Conservation (phyloP, 2,797 vertebrate species). For the Streptopelia turtur region DNA sequence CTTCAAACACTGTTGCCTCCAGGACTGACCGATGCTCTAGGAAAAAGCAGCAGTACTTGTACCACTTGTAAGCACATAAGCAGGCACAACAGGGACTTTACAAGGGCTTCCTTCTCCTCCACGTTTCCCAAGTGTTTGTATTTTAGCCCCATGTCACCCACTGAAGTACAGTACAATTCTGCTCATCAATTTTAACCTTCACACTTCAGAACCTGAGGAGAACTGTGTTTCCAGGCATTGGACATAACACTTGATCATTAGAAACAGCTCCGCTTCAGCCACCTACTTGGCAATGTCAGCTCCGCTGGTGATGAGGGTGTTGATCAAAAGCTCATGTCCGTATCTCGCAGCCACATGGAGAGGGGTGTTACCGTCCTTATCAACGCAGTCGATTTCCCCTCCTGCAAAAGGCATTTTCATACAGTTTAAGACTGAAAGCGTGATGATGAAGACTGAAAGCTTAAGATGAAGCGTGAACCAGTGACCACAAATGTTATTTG, state of each 20-base stretch:
- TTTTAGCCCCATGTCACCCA: background rate
- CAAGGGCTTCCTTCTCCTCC: background rate
- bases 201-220: background rate
- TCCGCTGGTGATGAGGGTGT: conserved; percentile 94
- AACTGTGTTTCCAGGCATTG: background rate
- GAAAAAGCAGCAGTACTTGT: background rate
- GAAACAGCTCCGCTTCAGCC: background rate
- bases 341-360: conserved; percentile 95
- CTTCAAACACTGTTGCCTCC: conserved; percentile 8
- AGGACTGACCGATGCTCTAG: background rate
- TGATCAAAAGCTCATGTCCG: conserved; percentile 95
- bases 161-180: background rate
- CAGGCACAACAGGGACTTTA: background rate
- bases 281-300: conserved; percentile 92
- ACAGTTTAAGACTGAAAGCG: background rate
- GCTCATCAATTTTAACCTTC: background rate
- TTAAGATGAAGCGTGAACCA: background rate
- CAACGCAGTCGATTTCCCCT: conserved; percentile 94
- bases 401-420: conserved; percentile 80
- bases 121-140: background rate
- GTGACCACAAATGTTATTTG: background rate
- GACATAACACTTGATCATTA: background rate
- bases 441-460: too few relatives aligned
- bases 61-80: rapidly evolving
- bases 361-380: conserved; percentile 97